Percentiles rank a stretch among this genome's conserved stretches.
These are phyloP conservation scores for Tachina lurida DNA, from an alignment of 2,888 invertebrate genomes.

Conservation along the genomic window DNA sequence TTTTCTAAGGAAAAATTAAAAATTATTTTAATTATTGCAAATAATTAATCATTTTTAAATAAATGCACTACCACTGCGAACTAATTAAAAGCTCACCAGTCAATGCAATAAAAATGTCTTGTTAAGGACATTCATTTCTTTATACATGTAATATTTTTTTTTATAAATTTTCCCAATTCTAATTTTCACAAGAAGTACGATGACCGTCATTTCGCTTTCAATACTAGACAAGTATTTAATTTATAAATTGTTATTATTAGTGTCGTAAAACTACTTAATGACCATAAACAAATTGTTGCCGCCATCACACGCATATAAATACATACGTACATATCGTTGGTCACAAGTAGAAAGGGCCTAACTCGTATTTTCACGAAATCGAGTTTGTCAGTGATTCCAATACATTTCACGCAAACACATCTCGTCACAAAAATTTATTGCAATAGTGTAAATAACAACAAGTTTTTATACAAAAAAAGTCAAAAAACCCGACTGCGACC, in stretches of 20 bases:
- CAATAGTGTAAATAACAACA: too few relatives aligned
- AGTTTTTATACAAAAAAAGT: too few relatives aligned
- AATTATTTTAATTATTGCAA: too few relatives aligned
- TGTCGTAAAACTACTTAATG: conserved; percentile 58
- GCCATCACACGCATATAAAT: background rate
- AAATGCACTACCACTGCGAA: background rate
- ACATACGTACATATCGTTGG: too few relatives aligned
- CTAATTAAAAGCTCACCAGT: conserved; percentile 18
- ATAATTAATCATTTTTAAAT: too few relatives aligned
- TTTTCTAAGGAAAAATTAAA: too few relatives aligned
- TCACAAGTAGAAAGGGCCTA: too few relatives aligned
- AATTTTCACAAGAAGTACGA: background rate
- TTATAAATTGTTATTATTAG: conserved; percentile 58
- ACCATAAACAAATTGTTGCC: conserved; percentile 44
- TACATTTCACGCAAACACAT: too few relatives aligned
- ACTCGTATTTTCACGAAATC: too few relatives aligned
- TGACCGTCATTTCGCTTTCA: conserved; percentile 40
- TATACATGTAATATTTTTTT: background rate
- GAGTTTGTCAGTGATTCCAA: too few relatives aligned
- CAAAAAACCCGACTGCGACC: too few relatives aligned
- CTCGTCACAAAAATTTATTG: too few relatives aligned
- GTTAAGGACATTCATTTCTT: background rate
- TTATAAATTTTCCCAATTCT: background rate
- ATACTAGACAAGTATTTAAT: conserved; percentile 47
- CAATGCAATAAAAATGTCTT: conserved; percentile 6